These are phyloP conservation scores for Calidris pygmaea DNA, from an alignment of 2,113 vertebrate species.

Conservation along the genomic window DNA sequence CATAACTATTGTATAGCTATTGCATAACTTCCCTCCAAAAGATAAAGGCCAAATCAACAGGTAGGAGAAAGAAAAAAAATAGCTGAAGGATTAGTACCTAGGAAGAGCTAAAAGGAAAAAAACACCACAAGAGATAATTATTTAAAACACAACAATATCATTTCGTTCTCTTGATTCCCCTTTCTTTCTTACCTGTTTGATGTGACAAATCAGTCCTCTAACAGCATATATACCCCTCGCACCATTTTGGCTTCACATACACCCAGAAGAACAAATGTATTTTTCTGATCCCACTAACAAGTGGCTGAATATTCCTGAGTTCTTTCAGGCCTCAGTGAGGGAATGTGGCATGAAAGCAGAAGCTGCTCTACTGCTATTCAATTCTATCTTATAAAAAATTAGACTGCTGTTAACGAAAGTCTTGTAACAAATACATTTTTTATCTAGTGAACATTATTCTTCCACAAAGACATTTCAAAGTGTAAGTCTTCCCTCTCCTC, in stretches of 20 bases:
- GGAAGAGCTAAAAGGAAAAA: not conserved
- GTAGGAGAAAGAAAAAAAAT: not conserved
- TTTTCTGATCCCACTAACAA: not conserved
- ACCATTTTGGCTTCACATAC: not conserved
- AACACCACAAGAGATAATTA: not conserved
- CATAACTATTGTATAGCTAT: too few species aligned
- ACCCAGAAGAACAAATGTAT: not conserved
- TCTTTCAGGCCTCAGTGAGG: not conserved
- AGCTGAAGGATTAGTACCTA: not conserved
- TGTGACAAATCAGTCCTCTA: not conserved
- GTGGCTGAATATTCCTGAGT: not conserved
- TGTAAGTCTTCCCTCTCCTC: not conserved
- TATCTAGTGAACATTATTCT: not conserved
- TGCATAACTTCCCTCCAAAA: not conserved
- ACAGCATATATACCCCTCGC: not conserved
- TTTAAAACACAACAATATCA: not conserved
- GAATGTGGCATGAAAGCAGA: not conserved
- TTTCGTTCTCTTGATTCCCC: not conserved
- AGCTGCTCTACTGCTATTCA: not conserved
- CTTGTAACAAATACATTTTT: not conserved
- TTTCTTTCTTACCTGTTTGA: not conserved
- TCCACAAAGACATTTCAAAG: not conserved
- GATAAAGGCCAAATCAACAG: not conserved
- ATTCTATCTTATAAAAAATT: not conserved
- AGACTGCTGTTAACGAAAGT: not conserved